Base-by-base conservation (phyloP, 2,888 invertebrate genomes). In the Serripes groenlandicus region DNA sequence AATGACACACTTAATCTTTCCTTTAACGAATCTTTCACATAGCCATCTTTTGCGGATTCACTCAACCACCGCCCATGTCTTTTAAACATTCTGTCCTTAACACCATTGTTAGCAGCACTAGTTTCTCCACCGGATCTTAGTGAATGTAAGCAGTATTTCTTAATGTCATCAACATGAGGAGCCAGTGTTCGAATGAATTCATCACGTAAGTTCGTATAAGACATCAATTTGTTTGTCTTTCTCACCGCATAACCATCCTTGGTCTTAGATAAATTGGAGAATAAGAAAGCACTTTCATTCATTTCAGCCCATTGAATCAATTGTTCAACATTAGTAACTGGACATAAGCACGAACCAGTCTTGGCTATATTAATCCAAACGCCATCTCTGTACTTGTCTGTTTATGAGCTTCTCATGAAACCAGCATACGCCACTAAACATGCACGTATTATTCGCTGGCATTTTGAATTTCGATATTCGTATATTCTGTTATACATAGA, bases 21-120 rank as follows among this genome's bases (percentile, higher is more conserved):
- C 9, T 62, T 35, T 18, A 81, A 21, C 21, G 69, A 68, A 60
- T 75, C 75, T 60, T 77, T 78, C 15, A 83, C 42, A 68, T 83
- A 79, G 1, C 83, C 83, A 49, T 84, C 80, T 30, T 83, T 77
- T 18, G 80, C 81, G 0, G 58, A 52, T 32, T 84, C 83, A 60
- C 77, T 80, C 15, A 54, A n/a, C 78, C 83, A 83, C 23, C 83
- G n/a, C 1, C 83, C 75, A 60, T 79, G 78, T 7, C 76, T 49
- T 58, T 83, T 78, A 49, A 79, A 80, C 69, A 84, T 15, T 56
- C 80, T 76, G 49, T 84, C 83, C 5, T 56, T 32, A 30, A 84
- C 74, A 15, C 83, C 80, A 3, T 21, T 52, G 54, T 77, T 81
- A 15, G 80, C 83, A 60, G 80, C 80, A 9, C 60, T 28, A 23